Evolutionary conservation across 2,113 vertebrate genomes (phyloP).

Genomic region (Piaya cayana): DNA sequence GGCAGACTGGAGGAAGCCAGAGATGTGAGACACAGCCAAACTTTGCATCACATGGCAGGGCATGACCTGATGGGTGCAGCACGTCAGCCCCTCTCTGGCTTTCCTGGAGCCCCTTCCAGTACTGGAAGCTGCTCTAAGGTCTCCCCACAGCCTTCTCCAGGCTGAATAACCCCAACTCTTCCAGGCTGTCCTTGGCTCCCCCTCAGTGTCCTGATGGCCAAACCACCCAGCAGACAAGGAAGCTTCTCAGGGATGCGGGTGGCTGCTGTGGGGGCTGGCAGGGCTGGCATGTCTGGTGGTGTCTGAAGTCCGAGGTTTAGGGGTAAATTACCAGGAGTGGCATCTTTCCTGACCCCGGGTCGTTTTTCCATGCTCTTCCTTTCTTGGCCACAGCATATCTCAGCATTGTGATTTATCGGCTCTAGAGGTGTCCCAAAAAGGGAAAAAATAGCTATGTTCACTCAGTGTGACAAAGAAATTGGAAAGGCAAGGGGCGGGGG

Average conservation of each 20-base stretch:
- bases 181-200: not conserved
- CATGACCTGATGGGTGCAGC: not conserved
- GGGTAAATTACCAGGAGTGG: not conserved
- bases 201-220: not conserved
- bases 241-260: not conserved
- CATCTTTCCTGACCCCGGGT: not conserved
- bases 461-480: not conserved
- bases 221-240: not conserved
- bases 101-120: too few relatives aligned
- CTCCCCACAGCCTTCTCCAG: too few relatives aligned
- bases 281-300: not conserved
- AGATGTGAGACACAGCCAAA: not conserved
- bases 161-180: too few relatives aligned
- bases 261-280: not conserved
- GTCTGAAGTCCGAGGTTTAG: not conserved
- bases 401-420: not conserved
- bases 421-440: constrained; percentile 19
- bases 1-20: not conserved
- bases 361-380: not conserved
- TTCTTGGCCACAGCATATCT: not conserved
- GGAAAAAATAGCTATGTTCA: not conserved
- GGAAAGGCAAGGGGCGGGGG: not conserved
- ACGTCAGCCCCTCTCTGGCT: too few relatives aligned
- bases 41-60: not conserved
- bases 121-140: too few relatives aligned